Conservation (phyloP, 2,888 invertebrate species). For the Melikaiella ostensackeni region DNA sequence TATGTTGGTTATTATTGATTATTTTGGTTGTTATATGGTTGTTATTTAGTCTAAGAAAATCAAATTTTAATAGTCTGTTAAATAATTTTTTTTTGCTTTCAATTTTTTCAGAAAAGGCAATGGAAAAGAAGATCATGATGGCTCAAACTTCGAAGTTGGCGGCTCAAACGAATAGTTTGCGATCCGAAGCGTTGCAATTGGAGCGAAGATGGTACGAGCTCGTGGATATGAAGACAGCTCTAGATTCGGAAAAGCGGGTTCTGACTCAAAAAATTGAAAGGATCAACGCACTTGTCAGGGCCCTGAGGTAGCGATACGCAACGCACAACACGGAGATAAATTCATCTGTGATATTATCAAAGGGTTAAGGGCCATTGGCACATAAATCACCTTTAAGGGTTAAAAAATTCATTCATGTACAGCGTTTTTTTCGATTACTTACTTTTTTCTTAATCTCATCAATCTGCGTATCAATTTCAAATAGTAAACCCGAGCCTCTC, state of each 20-base stretch:
- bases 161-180: conserved; percentile 66
- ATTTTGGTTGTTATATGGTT: too few species aligned
- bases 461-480: background rate
- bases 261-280: conserved; percentile 71
- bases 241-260: conserved; percentile 69
- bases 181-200: conserved; percentile 68
- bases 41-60: too few species aligned
- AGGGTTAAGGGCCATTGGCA: conserved; percentile 73
- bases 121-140: conserved; percentile 67
- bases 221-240: conserved; percentile 63
- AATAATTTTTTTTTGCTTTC: conserved; percentile 8
- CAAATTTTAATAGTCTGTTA: too few species aligned
- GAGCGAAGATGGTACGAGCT: conserved; percentile 70
- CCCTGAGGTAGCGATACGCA: conserved; percentile 73
- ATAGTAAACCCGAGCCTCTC: conserved; percentile 17
- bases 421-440: conserved; percentile 46
- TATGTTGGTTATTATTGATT: too few species aligned
- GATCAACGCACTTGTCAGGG: conserved; percentile 70
- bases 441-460: background rate
- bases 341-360: conserved; percentile 76
- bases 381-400: conserved; percentile 55
- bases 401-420: conserved; percentile 57
- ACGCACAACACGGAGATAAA: conserved; percentile 75
- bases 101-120: conserved; percentile 66
- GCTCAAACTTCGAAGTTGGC: conserved; percentile 69